Evolutionary conservation across 2,113 vertebrate species (phyloP).

Genomic region (Calyptomena viridis): DNA sequence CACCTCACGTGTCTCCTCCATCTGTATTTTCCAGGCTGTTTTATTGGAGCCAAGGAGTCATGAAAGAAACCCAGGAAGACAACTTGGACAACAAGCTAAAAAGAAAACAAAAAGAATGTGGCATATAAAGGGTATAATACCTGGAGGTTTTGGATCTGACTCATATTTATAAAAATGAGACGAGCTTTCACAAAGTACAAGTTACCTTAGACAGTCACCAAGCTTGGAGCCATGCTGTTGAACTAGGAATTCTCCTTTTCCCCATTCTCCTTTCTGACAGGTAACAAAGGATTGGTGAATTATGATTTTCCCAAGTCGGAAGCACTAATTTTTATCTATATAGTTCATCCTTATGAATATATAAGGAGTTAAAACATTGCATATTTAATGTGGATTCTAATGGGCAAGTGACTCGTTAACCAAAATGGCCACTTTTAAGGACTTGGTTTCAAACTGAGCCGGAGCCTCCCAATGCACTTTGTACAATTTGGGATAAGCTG

Average conservation of each 20-base stretch:
- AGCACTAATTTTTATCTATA: conserved; percentile 74
- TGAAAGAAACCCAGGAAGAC: conserved; percentile 73
- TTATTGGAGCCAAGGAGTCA: conserved; percentile 73
- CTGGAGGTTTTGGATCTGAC: conserved; percentile 68
- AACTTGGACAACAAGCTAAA: conserved; percentile 74
- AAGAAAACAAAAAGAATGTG: conserved; percentile 73
- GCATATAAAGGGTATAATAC: conserved; percentile 73
- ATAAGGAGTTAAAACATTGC: conserved; percentile 70
- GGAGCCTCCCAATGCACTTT: conserved; percentile 79
- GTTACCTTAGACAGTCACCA: conserved; percentile 66
- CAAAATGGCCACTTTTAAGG: conserved; percentile 84
- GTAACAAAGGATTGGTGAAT: conserved; percentile 75
- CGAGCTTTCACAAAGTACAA: conserved; percentile 63
- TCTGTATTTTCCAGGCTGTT: conserved; percentile 69
- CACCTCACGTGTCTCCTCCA: conserved; percentile 11
- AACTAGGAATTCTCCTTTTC: conserved; percentile 73
- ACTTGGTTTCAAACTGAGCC: conserved; percentile 86
- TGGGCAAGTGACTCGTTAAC: conserved; percentile 80
- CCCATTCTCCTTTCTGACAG: conserved; percentile 65
- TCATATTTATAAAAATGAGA: conserved; percentile 73
- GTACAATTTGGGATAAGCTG: conserved; percentile 75
- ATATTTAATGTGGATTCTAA: conserved; percentile 82
- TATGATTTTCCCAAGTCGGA: conserved; percentile 75
- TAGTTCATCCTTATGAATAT: conserved; percentile 67
- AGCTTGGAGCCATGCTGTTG: conserved; percentile 75